Evolutionary conservation across 2,113 vertebrate genomes (phyloP).

Genomic region (Sylvicapra grimmia): DNA sequence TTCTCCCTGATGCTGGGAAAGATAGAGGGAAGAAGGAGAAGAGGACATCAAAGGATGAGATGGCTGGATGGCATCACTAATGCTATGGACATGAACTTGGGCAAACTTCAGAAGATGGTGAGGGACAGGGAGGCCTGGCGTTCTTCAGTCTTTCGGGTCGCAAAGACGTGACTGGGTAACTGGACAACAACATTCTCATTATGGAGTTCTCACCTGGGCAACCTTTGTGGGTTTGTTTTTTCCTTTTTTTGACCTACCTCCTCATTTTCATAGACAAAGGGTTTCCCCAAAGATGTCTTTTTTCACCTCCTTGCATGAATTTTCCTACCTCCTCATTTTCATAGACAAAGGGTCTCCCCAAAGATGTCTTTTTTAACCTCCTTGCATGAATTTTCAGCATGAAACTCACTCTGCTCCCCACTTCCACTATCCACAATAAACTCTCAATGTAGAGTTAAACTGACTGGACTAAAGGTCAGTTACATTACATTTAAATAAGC

Average conservation of each 20-base stretch:
- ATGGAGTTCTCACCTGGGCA: not conserved
- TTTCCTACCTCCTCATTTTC: not conserved
- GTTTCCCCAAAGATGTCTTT: not conserved
- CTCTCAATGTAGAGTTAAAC: constrained; percentile 55
- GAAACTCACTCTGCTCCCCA: not conserved
- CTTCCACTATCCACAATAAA: not conserved
- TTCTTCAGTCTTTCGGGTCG: not conserved
- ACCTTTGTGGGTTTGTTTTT: not conserved
- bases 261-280: not conserved
- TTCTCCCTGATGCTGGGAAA: not conserved
- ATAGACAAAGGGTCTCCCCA: not conserved
- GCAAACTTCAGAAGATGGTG: not conserved
- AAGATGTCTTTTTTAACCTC: not conserved
- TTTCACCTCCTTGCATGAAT: not conserved
- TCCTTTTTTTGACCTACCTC: not conserved
- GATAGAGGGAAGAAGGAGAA: not conserved
- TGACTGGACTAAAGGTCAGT: constrained; percentile 65
- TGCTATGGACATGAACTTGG: not conserved
- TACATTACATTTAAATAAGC: constrained; percentile 75
- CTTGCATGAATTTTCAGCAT: not conserved
- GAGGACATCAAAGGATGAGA: not conserved
- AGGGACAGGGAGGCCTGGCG: not conserved
- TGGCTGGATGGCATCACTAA: not conserved
- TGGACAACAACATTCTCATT: not conserved
- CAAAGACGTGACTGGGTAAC: not conserved